A percentile compares a stretch with the other conserved stretches of the same genome.
Conservation (phyloP, 2,888 invertebrate genomes). For the Luffia ferchaultella region DNA sequence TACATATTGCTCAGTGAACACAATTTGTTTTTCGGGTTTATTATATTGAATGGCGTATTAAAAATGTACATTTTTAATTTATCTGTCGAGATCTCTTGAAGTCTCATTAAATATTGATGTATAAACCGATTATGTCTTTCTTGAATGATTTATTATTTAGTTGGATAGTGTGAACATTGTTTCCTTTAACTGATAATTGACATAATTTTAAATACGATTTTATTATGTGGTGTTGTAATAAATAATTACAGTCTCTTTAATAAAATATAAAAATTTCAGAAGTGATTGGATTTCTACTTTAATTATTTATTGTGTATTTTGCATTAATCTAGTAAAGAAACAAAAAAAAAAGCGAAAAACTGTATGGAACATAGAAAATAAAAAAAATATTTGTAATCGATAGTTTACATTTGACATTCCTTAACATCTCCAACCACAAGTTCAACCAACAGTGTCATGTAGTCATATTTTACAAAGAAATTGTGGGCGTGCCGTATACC, state of each 20-base stretch:
- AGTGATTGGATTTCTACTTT: slow-evolving; percentile 59
- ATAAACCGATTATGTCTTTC: slow-evolving; percentile 34
- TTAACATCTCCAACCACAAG: too few relatives aligned
- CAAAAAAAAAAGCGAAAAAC: slow-evolving; percentile 61
- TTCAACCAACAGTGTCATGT: too few relatives aligned
- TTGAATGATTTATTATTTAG: slow-evolving; percentile 44
- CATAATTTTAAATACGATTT: slow-evolving; percentile 54
- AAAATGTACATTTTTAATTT: background rate
- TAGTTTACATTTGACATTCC: slow-evolving; percentile 36
- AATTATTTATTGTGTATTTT: slow-evolving; percentile 57
- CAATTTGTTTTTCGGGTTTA: too few relatives aligned
- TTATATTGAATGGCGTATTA: too few relatives aligned
- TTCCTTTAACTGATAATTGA: slow-evolving; percentile 48
- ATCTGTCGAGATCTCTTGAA: background rate
- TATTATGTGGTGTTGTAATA: slow-evolving; percentile 46
- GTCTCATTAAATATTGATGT: background rate
- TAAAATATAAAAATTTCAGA: slow-evolving; percentile 52
- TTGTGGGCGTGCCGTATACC: too few relatives aligned
- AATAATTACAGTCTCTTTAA: slow-evolving; percentile 57
- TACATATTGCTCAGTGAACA: slow-evolving; percentile 8
- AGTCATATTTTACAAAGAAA: too few relatives aligned
- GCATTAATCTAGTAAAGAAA: slow-evolving; percentile 46
- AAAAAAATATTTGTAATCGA: slow-evolving; percentile 61
- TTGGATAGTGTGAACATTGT: slow-evolving; percentile 50
- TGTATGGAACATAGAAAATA: slow-evolving; percentile 56